A percentile compares a stretch with the other conserved stretches of the same genome.
Evolutionary conservation across 2,113 vertebrate species (phyloP).

Genomic region (Malurus elegans): DNA sequence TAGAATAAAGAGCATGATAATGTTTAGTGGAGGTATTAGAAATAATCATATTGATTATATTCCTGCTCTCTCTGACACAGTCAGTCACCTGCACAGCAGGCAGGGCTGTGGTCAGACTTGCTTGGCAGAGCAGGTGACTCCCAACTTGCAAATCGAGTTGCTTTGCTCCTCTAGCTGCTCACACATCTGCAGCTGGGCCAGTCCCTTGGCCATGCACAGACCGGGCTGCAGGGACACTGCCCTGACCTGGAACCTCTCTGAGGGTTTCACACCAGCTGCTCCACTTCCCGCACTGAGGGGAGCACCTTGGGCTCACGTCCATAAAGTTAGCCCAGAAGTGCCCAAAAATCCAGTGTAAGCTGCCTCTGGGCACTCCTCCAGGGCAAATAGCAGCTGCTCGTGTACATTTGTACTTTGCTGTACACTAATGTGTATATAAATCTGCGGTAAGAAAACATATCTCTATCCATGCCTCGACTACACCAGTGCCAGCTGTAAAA

Average conservation of each 20-base stretch:
- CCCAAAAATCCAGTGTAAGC: neutral
- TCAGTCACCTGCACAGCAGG: neutral
- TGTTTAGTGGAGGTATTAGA: neutral
- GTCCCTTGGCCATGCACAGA: neutral
- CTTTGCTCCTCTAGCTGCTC: neutral
- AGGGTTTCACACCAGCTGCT: neutral
- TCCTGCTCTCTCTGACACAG: neutral
- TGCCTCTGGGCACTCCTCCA: neutral
- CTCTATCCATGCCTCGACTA: accelerated
- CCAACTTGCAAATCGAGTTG: neutral
- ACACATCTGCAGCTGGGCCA: neutral
- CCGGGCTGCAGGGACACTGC: neutral
- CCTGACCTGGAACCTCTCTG: neutral
- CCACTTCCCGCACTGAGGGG: neutral
- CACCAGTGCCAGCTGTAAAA: neutral
- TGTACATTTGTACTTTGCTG: neutral
- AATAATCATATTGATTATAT: neutral
- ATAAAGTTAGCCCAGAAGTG: neutral
- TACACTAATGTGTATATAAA: accelerated
- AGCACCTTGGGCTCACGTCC: neutral
- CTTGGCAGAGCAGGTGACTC: neutral
- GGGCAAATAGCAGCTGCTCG: neutral
- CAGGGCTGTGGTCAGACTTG: neutral
- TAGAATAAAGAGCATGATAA: neutral
- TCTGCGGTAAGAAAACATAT: neutral